A percentile compares a stretch with the other conserved stretches of the same genome.
Conservation (phyloP, 1,140 invertebrate species). For the Elysia chlorotica region DNA sequence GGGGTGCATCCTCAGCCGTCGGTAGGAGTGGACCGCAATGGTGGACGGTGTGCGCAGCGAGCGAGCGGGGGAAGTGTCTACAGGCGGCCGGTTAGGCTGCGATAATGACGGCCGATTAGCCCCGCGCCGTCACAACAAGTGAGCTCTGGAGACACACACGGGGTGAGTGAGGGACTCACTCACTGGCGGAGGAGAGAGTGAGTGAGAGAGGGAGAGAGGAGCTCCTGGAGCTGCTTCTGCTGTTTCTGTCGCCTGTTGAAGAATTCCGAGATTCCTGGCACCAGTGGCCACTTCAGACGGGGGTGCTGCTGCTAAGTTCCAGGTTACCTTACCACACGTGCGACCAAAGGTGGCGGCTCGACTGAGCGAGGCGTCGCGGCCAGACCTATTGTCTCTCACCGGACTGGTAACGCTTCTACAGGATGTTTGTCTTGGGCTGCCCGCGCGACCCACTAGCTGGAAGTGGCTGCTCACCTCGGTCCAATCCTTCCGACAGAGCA, state of each 20-base stretch:
- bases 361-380: no score
- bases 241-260: slow-evolving; percentile 7
- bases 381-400: no score
- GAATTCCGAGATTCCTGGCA: no score
- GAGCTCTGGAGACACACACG: background rate
- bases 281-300: no score
- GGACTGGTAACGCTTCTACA: no score
- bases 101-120: slow-evolving; percentile 25
- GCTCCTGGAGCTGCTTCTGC: background rate
- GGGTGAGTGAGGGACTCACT: background rate
- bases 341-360: no score
- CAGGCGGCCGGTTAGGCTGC: slow-evolving; percentile 15
- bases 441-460: no score
- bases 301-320: no score
- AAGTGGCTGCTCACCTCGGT: no score
- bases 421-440: no score
- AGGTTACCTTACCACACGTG: no score
- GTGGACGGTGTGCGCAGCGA: slow-evolving; percentile 25
- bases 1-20: slow-evolving; percentile 51
- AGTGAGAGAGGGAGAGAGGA: background rate
- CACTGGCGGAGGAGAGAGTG: background rate
- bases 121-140: slow-evolving; percentile 25
- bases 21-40: slow-evolving; percentile 33
- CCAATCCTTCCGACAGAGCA: no score
- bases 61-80: slow-evolving; percentile 1